Base-by-base conservation (phyloP, 2,113 vertebrate genomes). In the Willisornis vidua region DNA sequence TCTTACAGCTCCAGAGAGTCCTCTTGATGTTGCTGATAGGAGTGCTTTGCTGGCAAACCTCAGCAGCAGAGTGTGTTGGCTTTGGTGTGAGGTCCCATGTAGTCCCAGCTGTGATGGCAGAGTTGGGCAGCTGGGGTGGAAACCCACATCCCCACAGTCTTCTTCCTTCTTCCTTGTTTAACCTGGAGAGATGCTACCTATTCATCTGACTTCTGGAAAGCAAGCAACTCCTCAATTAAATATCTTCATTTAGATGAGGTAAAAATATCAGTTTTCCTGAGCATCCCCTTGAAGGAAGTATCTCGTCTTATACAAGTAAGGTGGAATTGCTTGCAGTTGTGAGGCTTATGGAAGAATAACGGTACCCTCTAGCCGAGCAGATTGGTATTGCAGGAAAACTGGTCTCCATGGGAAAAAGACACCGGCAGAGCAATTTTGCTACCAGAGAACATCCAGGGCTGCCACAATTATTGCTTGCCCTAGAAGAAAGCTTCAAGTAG, bases 301-400 rank as follows among this genome's bases (percentile, higher is more conserved):
- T n/a, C 16, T 82, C 29, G 22, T 19, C 23, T 79, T 7, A 5
- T 6, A 41, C 35, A 12, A 10, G 18, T 10, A 52, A 49, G 35
- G 29, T 26, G 22, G 76, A 48, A 16, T 41, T 26, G 45, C 45
- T 28, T 55, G 15, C 5, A 43, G 25, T 5, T 20, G 57, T 54
- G 63, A 35, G 37, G n/a, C 4, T 83, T 54, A 25, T 4, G 28
- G 63, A 81, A 84, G 83, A 46, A 43, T 51, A 43, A 61, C 0
- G 61, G 41, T 66, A 8, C 86, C 90, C 96, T 96, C 96, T 94
- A 90, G 92, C 58, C 0, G 83, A 70, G n/a, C 10, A 89, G 43
- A 58, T 28, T 14, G 84, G 86, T 79, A 94, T 39, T 87, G 88
- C 94, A 87, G 65, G 19, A 49, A 72, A 73, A 29, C 3, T 4